Evolutionary conservation across 2,113 vertebrate species (phyloP), one percentile per base, ranked within the genome.

Genomic region (Equus przewalskii): DNA sequence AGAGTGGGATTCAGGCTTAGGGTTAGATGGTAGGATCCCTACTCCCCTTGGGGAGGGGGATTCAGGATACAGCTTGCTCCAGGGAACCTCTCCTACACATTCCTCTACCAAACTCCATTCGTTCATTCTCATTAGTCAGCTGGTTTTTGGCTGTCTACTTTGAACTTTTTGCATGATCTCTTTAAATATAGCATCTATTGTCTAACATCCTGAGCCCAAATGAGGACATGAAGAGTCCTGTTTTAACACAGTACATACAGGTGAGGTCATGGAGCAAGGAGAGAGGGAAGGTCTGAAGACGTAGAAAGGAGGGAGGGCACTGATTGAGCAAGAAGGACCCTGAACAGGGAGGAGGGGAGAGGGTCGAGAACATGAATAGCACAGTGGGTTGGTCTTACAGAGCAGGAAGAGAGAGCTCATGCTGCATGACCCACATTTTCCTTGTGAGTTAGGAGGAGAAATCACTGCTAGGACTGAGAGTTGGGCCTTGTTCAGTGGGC

Each of bases 311-410:
- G 36, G 21, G 46, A 49, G 8, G 19, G 67, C 1, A 0, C 36
- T 60, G 76, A 54, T 1, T n/a, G 33, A 33, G 21, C 73, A 41
- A 19, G 41, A 58, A 41, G 30, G 14, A 11, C 4, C 15, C 44
- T 54, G 7, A 30, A 60, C 19, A 19, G 30, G 33, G 3, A 4
- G 67, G 21, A 4, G 26, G 10, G 26, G 1, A 2, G 11, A 1
- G 58, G 30, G 22, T 36, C n/a, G 15, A 56, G 56, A 26, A 19
- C 13, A 0, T 2, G 8, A 22, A 24, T 1, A 28, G 24, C 15
- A 54, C 51, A 54, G 51, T 54, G 11, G 33, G 72, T 70, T 81
- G 21, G 5, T 51, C 14, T 54, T 51, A 30, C 56, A 21, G 7
- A 65, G 67, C 65, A 36, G 19, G 9, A 87, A 41, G 14, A 56